phyloP scores from a whole-genome alignment of 2,888 invertebrate genomes.

The Hydropsyche betteni region DNA sequence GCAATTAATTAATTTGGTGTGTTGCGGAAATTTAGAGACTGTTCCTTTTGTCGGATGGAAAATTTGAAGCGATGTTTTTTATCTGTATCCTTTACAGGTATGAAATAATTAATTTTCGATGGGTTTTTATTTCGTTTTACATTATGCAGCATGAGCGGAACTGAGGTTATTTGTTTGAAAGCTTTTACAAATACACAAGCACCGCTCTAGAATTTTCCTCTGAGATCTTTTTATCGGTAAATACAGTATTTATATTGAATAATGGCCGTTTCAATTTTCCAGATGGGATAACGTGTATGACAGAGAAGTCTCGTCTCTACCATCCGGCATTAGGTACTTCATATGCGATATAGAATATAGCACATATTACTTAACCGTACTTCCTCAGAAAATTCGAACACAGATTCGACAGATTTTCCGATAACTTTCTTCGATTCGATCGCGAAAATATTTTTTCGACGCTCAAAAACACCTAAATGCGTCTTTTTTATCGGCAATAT shows the following conservation, averaged over 20 bases:
- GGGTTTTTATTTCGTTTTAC: not conserved
- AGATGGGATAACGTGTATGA: slow-evolving; percentile 14
- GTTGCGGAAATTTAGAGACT: too few relatives aligned
- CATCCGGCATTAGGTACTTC: too few relatives aligned
- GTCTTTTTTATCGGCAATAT: not conserved
- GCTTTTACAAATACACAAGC: not conserved
- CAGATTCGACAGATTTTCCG: slow-evolving; percentile 3
- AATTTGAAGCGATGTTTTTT: too few relatives aligned
- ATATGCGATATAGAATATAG: too few relatives aligned
- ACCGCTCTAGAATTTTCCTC: not conserved
- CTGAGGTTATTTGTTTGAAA: not conserved
- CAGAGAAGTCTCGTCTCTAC: not conserved
- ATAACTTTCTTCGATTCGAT: not conserved
- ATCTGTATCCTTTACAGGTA: not conserved
- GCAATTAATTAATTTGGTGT: too few relatives aligned
- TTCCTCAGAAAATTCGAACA: slow-evolving; percentile 2
- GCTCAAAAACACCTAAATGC: not conserved
- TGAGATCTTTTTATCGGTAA: slow-evolving; percentile 3
- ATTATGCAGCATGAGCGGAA: not conserved
- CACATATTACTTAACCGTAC: slow-evolving; percentile 3
- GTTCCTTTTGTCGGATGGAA: too few relatives aligned
- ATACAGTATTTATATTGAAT: slow-evolving; percentile 25
- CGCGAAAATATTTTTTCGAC: not conserved
- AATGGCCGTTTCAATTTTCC: slow-evolving; percentile 25
- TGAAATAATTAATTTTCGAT: slow-evolving; percentile 2